Conservation (phyloP, 2,113 vertebrate species). For the Elachura formosa region DNA sequence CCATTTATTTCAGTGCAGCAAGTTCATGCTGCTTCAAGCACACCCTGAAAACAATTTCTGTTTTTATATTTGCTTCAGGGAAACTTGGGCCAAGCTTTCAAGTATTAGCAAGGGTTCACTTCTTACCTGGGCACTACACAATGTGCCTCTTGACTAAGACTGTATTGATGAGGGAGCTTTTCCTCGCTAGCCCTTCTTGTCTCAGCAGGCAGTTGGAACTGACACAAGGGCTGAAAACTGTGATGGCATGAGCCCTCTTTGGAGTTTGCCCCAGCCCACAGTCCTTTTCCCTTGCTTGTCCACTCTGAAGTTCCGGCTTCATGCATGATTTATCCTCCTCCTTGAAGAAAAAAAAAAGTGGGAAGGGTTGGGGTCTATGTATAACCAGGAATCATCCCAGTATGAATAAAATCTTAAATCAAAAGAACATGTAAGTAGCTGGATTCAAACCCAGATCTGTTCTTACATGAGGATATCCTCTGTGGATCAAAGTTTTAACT, state of each 20-base stretch:
- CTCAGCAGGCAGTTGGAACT: fast-evolving
- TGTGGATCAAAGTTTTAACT: not conserved
- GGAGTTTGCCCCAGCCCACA: not conserved
- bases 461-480: not conserved
- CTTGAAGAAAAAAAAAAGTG: fast-evolving
- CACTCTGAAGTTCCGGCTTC: not conserved
- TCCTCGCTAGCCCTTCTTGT: not conserved
- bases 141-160: not conserved
- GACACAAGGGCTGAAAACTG: fast-evolving
- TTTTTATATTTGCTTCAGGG: not conserved
- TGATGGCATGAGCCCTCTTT: fast-evolving
- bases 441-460: not conserved
- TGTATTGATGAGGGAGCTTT: not conserved
- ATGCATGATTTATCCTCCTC: not conserved
- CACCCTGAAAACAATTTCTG: not conserved
- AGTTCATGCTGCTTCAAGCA: not conserved
- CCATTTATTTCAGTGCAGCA: not conserved
- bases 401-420: not conserved
- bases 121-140: not conserved
- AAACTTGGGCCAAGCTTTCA: not conserved
- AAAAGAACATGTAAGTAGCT: fast-evolving
- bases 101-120: not conserved
- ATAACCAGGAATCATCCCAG: not conserved
- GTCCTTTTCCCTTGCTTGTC: not conserved
- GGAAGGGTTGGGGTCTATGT: fast-evolving